Evolutionary conservation across 1,140 invertebrate genomes (phyloP).

Genomic region (Aporrectodea caliginosa): DNA sequence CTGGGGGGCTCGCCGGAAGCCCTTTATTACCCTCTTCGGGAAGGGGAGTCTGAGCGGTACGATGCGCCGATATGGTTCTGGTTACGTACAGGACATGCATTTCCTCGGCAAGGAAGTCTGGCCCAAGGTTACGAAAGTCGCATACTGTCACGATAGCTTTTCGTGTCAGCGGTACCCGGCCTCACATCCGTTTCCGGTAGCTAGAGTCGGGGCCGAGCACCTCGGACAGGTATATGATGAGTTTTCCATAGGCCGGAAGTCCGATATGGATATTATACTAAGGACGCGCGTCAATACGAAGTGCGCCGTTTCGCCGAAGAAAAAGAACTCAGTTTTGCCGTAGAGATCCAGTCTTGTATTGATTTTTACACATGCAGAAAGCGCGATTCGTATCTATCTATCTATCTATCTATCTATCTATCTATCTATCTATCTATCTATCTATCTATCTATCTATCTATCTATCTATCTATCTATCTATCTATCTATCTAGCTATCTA

Average conservation of each 20-base stretch:
- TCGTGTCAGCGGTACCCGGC: constrained; percentile 28
- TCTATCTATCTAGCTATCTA: no score
- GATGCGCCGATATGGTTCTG: constrained; percentile 16
- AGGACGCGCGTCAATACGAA: neutral
- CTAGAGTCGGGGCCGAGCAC: neutral
- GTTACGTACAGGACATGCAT: constrained; percentile 29
- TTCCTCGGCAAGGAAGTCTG: constrained; percentile 29
- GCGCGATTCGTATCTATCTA: no score
- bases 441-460: no score
- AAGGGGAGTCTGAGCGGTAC: neutral
- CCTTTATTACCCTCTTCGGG: neutral
- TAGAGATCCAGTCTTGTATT: no score
- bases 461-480: no score
- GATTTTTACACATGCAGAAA: no score
- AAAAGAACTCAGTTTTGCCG: no score
- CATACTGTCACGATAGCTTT: constrained; percentile 32
- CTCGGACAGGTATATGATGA: constrained; percentile 26
- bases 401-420: no score
- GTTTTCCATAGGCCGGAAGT: neutral
- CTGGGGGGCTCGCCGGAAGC: constrained; percentile 21
- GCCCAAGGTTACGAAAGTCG: constrained; percentile 27
- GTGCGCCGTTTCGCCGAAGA: no score
- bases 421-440: no score
- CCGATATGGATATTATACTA: constrained; percentile 9
- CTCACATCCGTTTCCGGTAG: constrained; percentile 29